phyloP scores from a whole-genome alignment of 2,797 vertebrate genomes.

The Sebastes goodei region DNA sequence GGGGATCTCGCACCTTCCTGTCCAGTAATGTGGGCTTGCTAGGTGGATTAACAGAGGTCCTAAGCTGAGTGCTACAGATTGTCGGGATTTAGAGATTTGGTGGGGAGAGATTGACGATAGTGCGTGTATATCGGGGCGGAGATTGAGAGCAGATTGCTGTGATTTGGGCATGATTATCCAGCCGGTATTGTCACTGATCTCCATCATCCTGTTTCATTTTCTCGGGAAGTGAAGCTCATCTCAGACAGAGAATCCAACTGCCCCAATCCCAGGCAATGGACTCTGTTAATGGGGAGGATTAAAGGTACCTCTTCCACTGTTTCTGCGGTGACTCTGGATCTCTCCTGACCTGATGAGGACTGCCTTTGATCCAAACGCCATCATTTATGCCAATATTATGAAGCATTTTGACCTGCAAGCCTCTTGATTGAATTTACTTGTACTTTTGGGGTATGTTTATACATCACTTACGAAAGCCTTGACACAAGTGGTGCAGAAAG shows the following conservation, averaged over 20 bases:
- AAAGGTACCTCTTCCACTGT: slow-evolving; percentile 56
- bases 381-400: background rate
- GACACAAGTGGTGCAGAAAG: background rate
- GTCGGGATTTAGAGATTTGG: slow-evolving; percentile 86
- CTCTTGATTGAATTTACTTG: background rate
- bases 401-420: slow-evolving; percentile 4
- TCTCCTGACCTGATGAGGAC: slow-evolving; percentile 13
- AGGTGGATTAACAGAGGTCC: slow-evolving; percentile 75
- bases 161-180: slow-evolving; percentile 82
- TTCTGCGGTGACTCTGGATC: slow-evolving; percentile 20
- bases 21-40: slow-evolving; percentile 72
- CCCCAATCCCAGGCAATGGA: slow-evolving; percentile 69
- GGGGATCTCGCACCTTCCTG: slow-evolving; percentile 59
- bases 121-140: slow-evolving; percentile 74
- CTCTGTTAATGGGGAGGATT: slow-evolving; percentile 76
- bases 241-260: slow-evolving; percentile 71
- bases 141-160: slow-evolving; percentile 85
- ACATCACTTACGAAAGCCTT: background rate
- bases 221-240: slow-evolving; percentile 79
- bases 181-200: slow-evolving; percentile 83
- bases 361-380: background rate
- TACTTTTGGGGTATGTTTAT: background rate
- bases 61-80: slow-evolving; percentile 81
- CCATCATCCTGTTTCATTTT: slow-evolving; percentile 82
- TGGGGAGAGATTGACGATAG: slow-evolving; percentile 75